Conservation (phyloP, 2,797 vertebrate genomes). For the Phataginus tricuspis region DNA sequence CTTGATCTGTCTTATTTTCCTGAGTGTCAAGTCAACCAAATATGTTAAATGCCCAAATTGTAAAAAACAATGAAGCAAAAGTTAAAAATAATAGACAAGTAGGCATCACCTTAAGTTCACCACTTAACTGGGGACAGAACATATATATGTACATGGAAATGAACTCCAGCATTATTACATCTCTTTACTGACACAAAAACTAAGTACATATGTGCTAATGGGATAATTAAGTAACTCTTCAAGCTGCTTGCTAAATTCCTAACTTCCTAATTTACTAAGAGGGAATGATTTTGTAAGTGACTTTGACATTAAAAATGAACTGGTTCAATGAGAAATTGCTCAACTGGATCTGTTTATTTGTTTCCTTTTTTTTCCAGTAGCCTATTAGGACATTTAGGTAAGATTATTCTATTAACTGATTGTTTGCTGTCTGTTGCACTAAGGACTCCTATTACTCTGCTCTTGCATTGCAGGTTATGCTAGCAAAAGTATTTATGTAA, state of each 20-base stretch:
- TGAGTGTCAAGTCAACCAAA: not conserved
- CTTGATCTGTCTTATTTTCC: not conserved
- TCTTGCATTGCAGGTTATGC: not conserved
- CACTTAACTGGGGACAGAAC: not conserved
- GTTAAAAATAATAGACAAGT: not conserved
- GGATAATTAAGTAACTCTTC: constrained; percentile 56
- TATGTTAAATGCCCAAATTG: not conserved
- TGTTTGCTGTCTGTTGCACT: not conserved
- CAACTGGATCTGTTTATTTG: constrained; percentile 46
- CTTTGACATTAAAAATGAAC: constrained; percentile 66
- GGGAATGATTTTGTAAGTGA: constrained; percentile 68
- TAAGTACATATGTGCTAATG: not conserved
- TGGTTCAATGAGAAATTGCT: constrained; percentile 67
- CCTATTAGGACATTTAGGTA: constrained; percentile 50
- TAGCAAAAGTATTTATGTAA: constrained; percentile 2
- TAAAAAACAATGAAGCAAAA: not conserved
- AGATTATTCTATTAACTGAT: constrained; percentile 64
- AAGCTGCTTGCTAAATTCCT: constrained; percentile 46
- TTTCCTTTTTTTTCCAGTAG: not conserved
- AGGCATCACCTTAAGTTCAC: not conserved
- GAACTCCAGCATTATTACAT: not conserved
- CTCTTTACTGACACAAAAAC: constrained; percentile 33
- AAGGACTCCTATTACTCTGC: constrained; percentile 17
- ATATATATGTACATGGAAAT: not conserved
- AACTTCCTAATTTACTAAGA: constrained; percentile 27